Conservation (phyloP, 2,888 invertebrate species). For the Lissonota sp. region DNA sequence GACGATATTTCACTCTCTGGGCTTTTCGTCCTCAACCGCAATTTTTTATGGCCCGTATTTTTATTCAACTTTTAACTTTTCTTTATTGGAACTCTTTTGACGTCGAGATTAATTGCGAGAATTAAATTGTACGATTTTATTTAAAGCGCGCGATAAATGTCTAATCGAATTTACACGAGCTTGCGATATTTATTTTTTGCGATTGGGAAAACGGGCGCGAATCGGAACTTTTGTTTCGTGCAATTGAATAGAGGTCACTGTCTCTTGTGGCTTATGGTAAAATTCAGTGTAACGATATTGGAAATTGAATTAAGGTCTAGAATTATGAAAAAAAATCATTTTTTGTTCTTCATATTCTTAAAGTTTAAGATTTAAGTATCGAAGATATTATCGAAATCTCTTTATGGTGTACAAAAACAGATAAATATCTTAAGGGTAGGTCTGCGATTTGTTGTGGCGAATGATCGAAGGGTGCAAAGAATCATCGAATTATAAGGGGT, state of each 20-base stretch:
- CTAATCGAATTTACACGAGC: background rate
- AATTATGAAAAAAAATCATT: no score
- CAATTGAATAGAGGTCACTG: no score
- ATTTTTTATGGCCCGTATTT: constrained; percentile 7
- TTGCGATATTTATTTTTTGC: background rate
- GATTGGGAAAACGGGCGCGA: background rate
- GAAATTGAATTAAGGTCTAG: no score
- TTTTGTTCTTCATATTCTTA: no score
- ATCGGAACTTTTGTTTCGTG: no score
- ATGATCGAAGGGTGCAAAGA: constrained; percentile 14
- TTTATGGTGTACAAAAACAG: no score
- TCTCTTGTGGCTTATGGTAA: no score
- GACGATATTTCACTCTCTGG: constrained; percentile 17
- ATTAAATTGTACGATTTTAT: background rate
- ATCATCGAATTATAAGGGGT: constrained; percentile 23
- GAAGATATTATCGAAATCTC: no score
- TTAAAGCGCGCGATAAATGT: background rate
- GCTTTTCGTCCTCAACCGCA: background rate
- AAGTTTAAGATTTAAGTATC: no score
- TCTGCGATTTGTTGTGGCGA: constrained; percentile 61
- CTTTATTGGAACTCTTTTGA: background rate
- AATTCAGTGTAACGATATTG: no score
- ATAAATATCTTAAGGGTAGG: background rate
- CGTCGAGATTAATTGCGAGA: constrained; percentile 16
- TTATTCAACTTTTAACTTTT: constrained; percentile 1